Evolutionary conservation across 2,797 vertebrate genomes (phyloP).

Genomic region (Pangasius sanitwongsei): DNA sequence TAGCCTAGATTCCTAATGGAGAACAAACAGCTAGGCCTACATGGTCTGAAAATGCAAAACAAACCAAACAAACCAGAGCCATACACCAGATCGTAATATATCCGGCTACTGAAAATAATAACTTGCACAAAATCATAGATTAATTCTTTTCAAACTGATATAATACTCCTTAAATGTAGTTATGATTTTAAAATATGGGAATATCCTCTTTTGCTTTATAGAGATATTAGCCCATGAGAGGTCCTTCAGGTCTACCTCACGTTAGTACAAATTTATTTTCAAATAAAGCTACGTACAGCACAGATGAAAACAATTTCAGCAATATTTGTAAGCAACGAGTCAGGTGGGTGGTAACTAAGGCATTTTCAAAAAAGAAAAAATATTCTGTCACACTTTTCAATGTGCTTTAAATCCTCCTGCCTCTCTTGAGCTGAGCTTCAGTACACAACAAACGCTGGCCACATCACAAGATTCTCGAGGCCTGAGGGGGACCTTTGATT

Average conservation of each 20-base stretch:
- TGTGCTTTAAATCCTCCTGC: constrained; percentile 64
- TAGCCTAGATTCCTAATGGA: constrained; percentile 51
- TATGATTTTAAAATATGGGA: background rate
- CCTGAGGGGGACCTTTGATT: constrained; percentile 89
- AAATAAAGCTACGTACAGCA: constrained; percentile 66
- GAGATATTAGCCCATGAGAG: background rate
- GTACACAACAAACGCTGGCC: constrained; percentile 87
- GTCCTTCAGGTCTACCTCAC: constrained; percentile 61
- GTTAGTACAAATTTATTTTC: constrained; percentile 75
- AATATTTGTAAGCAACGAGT: constrained; percentile 88
- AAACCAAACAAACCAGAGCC: constrained; percentile 62
- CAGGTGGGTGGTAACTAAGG: constrained; percentile 86
- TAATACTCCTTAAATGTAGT: background rate
- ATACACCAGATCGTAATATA: background rate
- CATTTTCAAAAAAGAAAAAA: constrained; percentile 67
- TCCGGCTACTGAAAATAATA: background rate
- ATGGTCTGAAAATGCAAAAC: constrained; percentile 44
- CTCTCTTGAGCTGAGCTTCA: constrained; percentile 71
- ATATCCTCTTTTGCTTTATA: background rate
- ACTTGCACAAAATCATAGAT: background rate
- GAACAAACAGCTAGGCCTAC: background rate
- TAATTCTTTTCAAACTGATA: too few relatives aligned
- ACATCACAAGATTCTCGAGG: constrained; percentile 89
- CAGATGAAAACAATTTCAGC: constrained; percentile 88
- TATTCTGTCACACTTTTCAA: constrained; percentile 80